These are phyloP conservation scores for Drosophila eugracilis DNA, from an alignment of 1,140 invertebrate species.

Conservation along the genomic window DNA sequence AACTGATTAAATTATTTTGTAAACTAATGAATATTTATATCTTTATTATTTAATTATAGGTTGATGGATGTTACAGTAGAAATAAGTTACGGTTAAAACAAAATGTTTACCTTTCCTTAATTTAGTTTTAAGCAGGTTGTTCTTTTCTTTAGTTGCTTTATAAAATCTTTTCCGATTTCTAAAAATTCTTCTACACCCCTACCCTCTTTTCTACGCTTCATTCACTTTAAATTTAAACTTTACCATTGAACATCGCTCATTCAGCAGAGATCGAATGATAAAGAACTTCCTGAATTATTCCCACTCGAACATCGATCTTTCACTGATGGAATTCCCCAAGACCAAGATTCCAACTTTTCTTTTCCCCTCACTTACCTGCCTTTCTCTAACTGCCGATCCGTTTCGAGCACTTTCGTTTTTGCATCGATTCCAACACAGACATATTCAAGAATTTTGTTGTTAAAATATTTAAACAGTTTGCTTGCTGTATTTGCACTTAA, in stretches of 20 bases:
- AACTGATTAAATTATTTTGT: too few relatives aligned
- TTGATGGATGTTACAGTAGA: too few relatives aligned
- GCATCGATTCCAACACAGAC: conserved; percentile 55
- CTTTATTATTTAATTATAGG: too few relatives aligned
- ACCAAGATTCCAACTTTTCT: conserved; percentile 22
- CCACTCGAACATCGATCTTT: conserved; percentile 40
- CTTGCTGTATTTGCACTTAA: conserved; percentile 60
- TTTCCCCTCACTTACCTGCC: conserved; percentile 43
- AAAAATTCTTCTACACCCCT: conserved; percentile 3
- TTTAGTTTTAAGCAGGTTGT: neutral
- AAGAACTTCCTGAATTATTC: conserved; percentile 43
- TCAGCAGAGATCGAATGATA: conserved; percentile 29
- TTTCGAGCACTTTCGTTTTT: conserved; percentile 65
- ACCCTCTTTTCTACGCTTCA: conserved; percentile 3
- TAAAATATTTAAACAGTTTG: conserved; percentile 79
- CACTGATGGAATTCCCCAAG: conserved; percentile 27
- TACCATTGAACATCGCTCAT: conserved; percentile 18
- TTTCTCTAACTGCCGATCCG: conserved; percentile 51
- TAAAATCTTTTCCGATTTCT: neutral
- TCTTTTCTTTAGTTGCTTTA: too few relatives aligned
- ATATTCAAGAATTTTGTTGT: conserved; percentile 53
- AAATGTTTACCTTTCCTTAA: too few relatives aligned
- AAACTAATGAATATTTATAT: too few relatives aligned
- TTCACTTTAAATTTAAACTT: conserved; percentile 25
- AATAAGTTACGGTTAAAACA: too few relatives aligned